Conservation (phyloP, 2,797 vertebrate genomes). For the Prionace glauca region DNA sequence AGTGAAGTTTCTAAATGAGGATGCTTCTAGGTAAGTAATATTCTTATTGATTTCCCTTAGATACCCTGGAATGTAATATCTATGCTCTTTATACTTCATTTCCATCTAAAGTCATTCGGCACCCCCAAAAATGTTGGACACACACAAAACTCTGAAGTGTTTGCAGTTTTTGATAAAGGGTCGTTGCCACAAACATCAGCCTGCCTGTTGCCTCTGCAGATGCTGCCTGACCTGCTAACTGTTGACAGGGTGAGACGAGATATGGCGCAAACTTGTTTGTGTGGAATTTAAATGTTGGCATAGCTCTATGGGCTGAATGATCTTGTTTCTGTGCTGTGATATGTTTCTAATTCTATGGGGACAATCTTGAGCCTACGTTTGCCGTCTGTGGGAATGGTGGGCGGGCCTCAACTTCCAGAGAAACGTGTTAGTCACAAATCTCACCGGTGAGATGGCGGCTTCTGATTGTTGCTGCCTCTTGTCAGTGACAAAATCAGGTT, state of each 20-base stretch:
- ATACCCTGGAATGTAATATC: not conserved
- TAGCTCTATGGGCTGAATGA: not conserved
- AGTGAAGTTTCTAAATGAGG: not conserved
- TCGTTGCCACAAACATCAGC: not conserved
- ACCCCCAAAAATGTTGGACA: not conserved
- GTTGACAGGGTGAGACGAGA: not conserved
- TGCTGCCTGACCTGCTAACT: not conserved
- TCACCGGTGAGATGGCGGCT: too few relatives aligned
- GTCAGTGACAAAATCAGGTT: too few relatives aligned
- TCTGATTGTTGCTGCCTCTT: too few relatives aligned
- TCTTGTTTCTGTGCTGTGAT: not conserved
- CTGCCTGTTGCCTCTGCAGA: not conserved
- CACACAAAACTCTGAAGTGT: not conserved
- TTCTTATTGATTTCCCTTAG: not conserved
- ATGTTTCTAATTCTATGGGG: not conserved
- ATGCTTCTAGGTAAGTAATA: not conserved
- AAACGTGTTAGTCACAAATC: too few relatives aligned
- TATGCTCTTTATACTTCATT: not conserved
- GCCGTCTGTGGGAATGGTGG: too few relatives aligned
- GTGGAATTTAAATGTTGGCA: not conserved
- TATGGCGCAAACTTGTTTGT: too few relatives aligned
- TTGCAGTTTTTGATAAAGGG: not conserved
- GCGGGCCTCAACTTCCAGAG: too few relatives aligned
- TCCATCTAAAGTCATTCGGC: not conserved
- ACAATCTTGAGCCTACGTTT: too few relatives aligned